These are phyloP conservation scores for Nyctereutes procyonoides DNA, from an alignment of 2,113 vertebrate species.

Conservation along the genomic window DNA sequence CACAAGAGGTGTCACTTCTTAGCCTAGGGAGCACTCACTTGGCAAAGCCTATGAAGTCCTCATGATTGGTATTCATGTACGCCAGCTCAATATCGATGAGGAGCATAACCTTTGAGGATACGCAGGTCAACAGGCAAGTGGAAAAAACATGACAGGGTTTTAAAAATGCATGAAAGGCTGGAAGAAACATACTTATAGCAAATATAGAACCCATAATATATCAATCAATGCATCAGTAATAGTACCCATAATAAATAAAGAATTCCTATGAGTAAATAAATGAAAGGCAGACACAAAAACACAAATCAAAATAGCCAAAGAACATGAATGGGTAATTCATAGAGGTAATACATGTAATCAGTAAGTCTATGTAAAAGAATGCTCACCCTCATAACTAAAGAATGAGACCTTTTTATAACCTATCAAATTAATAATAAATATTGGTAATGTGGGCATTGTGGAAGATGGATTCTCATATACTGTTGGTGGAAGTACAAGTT, in stretches of 20 bases:
- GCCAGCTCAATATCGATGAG: conserved; percentile 98
- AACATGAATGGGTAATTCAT: not conserved
- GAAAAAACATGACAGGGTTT: conserved; percentile 36
- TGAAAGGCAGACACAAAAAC: not conserved
- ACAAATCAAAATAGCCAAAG: not conserved
- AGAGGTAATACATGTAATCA: not conserved
- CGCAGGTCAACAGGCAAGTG: not conserved
- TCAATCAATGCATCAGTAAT: not conserved
- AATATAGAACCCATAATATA: not conserved
- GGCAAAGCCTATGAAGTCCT: conserved; percentile 99
- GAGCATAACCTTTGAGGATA: conserved; percentile 93
- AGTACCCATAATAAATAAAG: not conserved
- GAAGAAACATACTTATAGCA: not conserved
- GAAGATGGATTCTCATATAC: not conserved
- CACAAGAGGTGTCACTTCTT: not conserved
- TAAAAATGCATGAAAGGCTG: not conserved
- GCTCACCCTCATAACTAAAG: not conserved
- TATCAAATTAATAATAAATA: not conserved
- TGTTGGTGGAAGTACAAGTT: not conserved
- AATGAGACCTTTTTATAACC: not conserved
- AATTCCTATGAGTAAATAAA: not conserved
- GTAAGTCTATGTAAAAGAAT: not conserved
- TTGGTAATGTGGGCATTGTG: not conserved
- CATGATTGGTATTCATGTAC: conserved; percentile 99
- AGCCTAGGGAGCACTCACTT: conserved; percentile 89